Conservation (phyloP, 2,113 vertebrate genomes). For the Myiagra hebetior region DNA sequence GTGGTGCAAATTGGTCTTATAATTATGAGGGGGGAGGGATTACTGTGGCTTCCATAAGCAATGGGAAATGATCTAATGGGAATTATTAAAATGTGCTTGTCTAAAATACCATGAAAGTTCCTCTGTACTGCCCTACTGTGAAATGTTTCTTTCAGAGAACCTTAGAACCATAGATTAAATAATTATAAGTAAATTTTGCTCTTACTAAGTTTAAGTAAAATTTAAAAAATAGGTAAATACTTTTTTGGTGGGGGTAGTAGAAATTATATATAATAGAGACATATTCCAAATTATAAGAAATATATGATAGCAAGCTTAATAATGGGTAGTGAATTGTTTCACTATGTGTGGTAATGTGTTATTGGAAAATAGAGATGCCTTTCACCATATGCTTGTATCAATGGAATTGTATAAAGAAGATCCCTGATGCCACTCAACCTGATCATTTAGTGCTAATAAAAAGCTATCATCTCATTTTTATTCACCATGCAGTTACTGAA, state of each 20-base stretch:
- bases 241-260: neutral
- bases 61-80: neutral
- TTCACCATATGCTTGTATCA: conserved; percentile 1
- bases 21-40: neutral
- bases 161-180: neutral
- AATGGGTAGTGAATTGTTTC: neutral
- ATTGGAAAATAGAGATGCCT: neutral
- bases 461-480: neutral
- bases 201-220: neutral
- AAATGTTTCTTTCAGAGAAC: neutral
- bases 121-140: neutral
- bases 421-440: neutral
- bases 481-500: neutral
- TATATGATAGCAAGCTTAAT: neutral
- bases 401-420: neutral
- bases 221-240: neutral
- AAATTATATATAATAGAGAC: neutral
- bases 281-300: neutral
- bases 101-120: neutral
- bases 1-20: neutral
- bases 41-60: neutral
- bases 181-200: neutral
- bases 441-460: conserved; percentile 5
- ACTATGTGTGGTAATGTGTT: neutral
- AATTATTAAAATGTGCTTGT: neutral